phyloP scores from a whole-genome alignment of 2,888 invertebrate genomes.

The Synergus japonicus region DNA sequence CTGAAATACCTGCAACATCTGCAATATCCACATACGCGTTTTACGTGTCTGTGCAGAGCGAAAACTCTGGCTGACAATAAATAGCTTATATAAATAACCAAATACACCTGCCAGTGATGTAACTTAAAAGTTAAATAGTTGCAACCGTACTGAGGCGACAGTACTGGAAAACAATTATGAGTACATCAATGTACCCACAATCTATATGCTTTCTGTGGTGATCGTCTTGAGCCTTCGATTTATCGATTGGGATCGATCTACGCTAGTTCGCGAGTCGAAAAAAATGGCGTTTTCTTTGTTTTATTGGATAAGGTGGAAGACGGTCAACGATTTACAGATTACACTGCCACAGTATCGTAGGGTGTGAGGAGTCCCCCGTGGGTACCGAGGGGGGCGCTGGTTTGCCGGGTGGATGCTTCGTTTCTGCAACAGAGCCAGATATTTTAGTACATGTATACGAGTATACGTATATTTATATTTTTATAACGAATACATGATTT shows the following conservation, averaged over 20 bases:
- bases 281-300: conserved; percentile 5
- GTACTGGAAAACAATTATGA: not conserved
- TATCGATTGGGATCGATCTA: not conserved
- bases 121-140: conserved; percentile 64
- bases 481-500: too few species aligned
- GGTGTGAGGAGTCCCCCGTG: conserved; percentile 92
- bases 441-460: conserved; percentile 35
- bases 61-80: not conserved
- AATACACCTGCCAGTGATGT: conserved; percentile 36
- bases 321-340: conserved; percentile 85
- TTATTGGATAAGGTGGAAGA: conserved; percentile 34
- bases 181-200: not conserved
- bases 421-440: conserved; percentile 83
- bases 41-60: not conserved
- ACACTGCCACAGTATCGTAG: conserved; percentile 99
- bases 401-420: conserved; percentile 89
- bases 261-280: not conserved
- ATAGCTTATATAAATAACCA: conserved; percentile 20
- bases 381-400: conserved; percentile 78
- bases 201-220: not conserved
- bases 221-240: conserved; percentile 5
- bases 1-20: not conserved
- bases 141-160: conserved; percentile 47
- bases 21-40: not conserved
- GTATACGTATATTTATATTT: too few species aligned